Percentiles rank a stretch among this genome's conserved stretches.
phyloP scores from a whole-genome alignment of 2,888 invertebrate genomes.

The Papilio elwesi region DNA sequence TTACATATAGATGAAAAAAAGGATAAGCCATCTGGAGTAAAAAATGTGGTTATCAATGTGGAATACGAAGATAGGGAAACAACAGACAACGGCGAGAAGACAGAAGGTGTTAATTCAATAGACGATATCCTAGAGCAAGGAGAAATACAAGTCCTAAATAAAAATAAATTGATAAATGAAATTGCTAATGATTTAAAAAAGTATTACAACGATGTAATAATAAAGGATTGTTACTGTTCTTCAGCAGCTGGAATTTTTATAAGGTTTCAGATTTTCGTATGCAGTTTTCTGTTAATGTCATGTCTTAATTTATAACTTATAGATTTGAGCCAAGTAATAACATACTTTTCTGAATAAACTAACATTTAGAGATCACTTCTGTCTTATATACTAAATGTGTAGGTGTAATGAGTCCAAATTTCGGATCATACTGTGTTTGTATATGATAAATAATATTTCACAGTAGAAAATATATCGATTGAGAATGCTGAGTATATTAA shows the following conservation, averaged over 20 bases:
- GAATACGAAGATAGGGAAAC: constrained; percentile 38
- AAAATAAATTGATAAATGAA: constrained; percentile 47
- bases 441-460: too few relatives aligned
- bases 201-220: constrained; percentile 49
- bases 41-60: constrained; percentile 36
- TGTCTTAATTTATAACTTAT: not conserved
- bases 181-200: constrained; percentile 50
- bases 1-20: constrained; percentile 24
- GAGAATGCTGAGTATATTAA: too few relatives aligned
- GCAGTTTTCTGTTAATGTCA: constrained; percentile 17
- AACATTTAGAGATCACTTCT: too few relatives aligned
- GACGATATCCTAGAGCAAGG: constrained; percentile 28
- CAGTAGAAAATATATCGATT: too few relatives aligned
- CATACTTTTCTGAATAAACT: not conserved
- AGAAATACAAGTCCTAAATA: constrained; percentile 42
- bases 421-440: too few relatives aligned
- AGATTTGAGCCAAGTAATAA: not conserved
- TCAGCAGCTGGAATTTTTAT: constrained; percentile 38
- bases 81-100: constrained; percentile 40
- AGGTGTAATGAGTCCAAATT: too few relatives aligned
- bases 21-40: constrained; percentile 12
- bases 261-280: constrained; percentile 14
- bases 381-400: too few relatives aligned
- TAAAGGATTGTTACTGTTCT: constrained; percentile 54
- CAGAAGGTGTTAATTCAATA: constrained; percentile 25